Evolutionary conservation across 2,797 vertebrate genomes (phyloP).

Genomic region (Nannoperca australis): DNA sequence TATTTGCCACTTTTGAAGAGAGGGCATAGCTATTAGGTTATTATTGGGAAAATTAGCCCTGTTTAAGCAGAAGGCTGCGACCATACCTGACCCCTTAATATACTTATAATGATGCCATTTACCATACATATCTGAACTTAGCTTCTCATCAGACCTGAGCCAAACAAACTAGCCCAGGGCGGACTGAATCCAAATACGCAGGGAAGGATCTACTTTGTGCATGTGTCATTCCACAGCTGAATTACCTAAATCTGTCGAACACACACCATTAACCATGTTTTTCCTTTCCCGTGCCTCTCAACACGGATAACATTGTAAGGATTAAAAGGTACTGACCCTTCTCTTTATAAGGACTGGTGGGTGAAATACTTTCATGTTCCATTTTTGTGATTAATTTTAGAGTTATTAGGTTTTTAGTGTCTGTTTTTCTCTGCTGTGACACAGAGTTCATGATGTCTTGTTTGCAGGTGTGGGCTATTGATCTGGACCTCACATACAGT

Average conservation of each 20-base stretch:
- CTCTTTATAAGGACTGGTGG: constrained; percentile 21
- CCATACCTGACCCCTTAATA: constrained; percentile 99
- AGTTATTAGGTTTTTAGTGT: constrained; percentile 42
- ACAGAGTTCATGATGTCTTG: constrained; percentile 45
- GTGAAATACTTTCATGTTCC: constrained; percentile 48
- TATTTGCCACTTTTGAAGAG: constrained; percentile 92
- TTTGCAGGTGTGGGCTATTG: constrained; percentile 92
- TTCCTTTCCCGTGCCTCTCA: constrained; percentile 53
- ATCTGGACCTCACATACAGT: constrained; percentile 91
- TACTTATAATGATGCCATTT: constrained; percentile 99
- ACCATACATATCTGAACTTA: constrained; percentile 92
- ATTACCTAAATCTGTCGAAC: constrained; percentile 60
- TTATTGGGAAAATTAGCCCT: constrained; percentile 97
- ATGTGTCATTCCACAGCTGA: constrained; percentile 55
- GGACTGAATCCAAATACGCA: constrained; percentile 54
- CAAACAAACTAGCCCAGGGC: constrained; percentile 67
- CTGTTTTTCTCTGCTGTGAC: constrained; percentile 45
- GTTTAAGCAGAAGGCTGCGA: constrained; percentile 94
- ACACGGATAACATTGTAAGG: constrained; percentile 50
- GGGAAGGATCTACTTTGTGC: constrained; percentile 60
- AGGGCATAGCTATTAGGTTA: constrained; percentile 96
- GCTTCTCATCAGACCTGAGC: constrained; percentile 79
- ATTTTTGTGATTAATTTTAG: constrained; percentile 50
- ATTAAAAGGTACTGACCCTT: constrained; percentile 56
- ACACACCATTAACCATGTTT: constrained; percentile 45